phyloP scores from a whole-genome alignment of 2,888 invertebrate genomes.

The Cremastinae sp. region DNA sequence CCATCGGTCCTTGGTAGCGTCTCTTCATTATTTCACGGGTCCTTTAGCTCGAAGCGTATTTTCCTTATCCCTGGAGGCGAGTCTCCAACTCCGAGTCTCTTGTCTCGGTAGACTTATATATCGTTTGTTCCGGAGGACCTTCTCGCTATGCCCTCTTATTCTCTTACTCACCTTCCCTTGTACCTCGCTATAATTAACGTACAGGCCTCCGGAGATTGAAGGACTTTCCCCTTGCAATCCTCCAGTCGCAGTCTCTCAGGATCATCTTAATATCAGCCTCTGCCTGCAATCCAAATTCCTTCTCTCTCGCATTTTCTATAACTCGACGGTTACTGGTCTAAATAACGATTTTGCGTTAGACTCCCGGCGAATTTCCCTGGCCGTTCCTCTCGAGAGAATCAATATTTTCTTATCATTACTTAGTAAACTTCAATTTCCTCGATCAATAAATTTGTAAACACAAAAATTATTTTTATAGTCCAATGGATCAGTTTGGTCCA shows the following conservation, averaged over 20 bases:
- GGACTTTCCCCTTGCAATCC: conserved; percentile 54
- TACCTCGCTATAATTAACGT: conserved; percentile 72
- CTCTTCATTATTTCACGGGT: conserved; percentile 44
- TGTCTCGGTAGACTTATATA: conserved; percentile 1
- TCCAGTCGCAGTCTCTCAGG: conserved; percentile 10
- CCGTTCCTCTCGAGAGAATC: no score
- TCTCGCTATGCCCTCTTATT: not conserved
- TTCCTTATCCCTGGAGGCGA: conserved; percentile 37
- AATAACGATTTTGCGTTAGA: no score
- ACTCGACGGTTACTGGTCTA: no score
- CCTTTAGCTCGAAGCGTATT: conserved; percentile 39
- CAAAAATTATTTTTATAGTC: no score
- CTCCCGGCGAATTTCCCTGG: no score
- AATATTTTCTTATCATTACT: no score
- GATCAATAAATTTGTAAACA: no score
- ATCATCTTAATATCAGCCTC: conserved; percentile 23
- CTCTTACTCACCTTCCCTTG: conserved; percentile 35
- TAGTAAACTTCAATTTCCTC: no score
- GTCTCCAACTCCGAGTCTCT: conserved; percentile 17
- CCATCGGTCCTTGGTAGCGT: conserved; percentile 42
- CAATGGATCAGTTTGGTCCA: no score
- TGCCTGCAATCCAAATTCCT: not conserved
- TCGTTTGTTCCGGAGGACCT: not conserved
- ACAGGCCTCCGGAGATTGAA: conserved; percentile 74
- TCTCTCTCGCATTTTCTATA: conserved; percentile 29